These are phyloP conservation scores for Torymus aiolomorphi DNA, from an alignment of 2,888 invertebrate genomes.

Conservation along the genomic window DNA sequence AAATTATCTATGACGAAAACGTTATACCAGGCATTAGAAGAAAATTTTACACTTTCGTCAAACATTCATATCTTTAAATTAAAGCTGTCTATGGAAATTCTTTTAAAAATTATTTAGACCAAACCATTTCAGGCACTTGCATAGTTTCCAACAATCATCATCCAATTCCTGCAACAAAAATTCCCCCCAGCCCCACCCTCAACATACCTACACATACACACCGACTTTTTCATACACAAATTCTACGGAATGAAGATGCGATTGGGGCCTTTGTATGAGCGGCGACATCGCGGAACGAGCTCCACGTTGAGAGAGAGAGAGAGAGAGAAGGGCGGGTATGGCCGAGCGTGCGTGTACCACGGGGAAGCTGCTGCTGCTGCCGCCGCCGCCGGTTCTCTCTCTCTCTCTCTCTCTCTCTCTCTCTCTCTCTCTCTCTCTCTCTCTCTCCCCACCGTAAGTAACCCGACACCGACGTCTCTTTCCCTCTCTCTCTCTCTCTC, in stretches of 20 bases:
- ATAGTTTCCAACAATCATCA: no score
- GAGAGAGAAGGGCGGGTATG: slow-evolving; percentile 8
- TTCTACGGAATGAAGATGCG: slow-evolving; percentile 21
- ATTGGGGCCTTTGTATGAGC: neutral
- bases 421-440: slow-evolving; percentile 59
- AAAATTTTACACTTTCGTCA: no score
- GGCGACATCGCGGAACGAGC: no score
- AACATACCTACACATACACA: no score
- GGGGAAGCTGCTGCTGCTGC: slow-evolving; percentile 43
- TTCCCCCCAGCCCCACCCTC: no score
- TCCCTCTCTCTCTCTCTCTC: slow-evolving; percentile 61
- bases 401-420: slow-evolving; percentile 65
- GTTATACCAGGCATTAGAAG: no score
- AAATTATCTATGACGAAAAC: no score
- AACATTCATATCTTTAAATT: no score
- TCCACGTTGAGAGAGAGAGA: slow-evolving; percentile 21
- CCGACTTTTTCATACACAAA: neutral
- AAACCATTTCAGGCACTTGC: no score
- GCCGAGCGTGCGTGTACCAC: neutral
- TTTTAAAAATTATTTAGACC: no score
- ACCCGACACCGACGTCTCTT: slow-evolving; percentile 70
- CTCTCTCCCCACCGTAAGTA: slow-evolving; percentile 61
- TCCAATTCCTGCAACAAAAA: no score
- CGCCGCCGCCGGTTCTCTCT: slow-evolving; percentile 50
- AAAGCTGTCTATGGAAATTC: no score